Evolutionary conservation across 2,888 invertebrate genomes (phyloP), one percentile per base, ranked within the genome.

Genomic region (Heliconius ismenius): DNA sequence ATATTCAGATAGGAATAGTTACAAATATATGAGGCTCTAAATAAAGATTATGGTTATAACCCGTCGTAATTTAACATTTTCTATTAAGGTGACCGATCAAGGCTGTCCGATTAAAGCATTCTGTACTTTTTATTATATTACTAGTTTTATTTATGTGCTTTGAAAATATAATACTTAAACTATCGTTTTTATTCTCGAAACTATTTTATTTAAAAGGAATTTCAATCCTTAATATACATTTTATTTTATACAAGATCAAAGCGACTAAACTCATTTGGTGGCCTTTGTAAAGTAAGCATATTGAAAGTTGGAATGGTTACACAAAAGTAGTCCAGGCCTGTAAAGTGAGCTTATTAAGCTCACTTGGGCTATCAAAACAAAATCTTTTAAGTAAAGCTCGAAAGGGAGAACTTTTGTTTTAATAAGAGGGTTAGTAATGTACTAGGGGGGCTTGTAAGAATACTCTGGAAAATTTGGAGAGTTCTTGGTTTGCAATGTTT

Each of bases 341-440:
- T 75, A 72, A 77, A 81, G 80, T 81, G 78, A 82, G 78, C 81
- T 81, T 83, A 83, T 77, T 79, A 79, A 80, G 80, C 81, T 79
- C 77, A 73, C 76, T 81, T 74, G 74, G 74, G 80, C 80, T 78
- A 78, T 74, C 77, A 80, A 82, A 78, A 79, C 78, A 77, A 78
- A 79, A 79, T 78, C 76, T 74, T 79, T 76, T 73, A 39, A 75
- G 75, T 60, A 76, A 77, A 77, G 67, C 72, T 75, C 65, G 75
- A 76, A 75, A 77, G 77, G 80, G 78, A 72, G 79, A 81, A 78
- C 75, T 80, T 76, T 81, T 82, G 79, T 81, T 81, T 80, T 81
- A 81, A 81, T 81, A 79, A 82, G 79, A 78, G 81, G 79, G 75
- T 78, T 79, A 78, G 77, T 32, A 32, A 28, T 28, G 28, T 78